Conservation (phyloP, 2,797 vertebrate genomes). For the Dendrocincla fuliginosa region DNA sequence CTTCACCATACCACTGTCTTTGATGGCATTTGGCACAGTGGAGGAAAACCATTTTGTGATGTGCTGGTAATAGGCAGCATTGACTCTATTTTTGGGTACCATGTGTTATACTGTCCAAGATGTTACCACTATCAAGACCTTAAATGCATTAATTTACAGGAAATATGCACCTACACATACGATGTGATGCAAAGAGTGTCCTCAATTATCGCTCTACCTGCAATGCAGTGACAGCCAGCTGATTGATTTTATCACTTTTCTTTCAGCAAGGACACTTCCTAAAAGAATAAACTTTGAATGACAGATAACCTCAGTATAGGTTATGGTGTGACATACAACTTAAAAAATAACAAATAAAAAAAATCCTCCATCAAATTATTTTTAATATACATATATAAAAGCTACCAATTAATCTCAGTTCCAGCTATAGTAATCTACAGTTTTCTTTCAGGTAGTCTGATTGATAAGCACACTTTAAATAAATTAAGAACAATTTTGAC, state of each 20-base stretch:
- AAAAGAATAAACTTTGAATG: neutral
- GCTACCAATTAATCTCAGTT: neutral
- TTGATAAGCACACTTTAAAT: neutral
- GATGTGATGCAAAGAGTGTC: neutral
- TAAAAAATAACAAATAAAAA: neutral
- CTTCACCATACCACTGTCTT: fast-evolving
- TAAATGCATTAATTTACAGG: neutral
- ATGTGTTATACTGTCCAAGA: neutral
- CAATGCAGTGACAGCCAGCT: neutral
- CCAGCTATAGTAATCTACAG: neutral
- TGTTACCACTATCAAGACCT: neutral
- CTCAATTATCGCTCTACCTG: neutral
- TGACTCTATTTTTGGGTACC: neutral
- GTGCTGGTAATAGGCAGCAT: neutral
- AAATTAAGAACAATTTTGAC: neutral
- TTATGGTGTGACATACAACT: neutral
- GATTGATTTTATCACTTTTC: neutral
- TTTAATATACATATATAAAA: neutral
- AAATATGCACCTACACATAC: neutral
- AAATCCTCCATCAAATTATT: neutral
- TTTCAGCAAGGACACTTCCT: neutral
- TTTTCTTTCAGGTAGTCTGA: neutral
- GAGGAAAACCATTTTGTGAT: neutral
- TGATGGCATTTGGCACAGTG: neutral
- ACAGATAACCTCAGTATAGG: neutral